These are phyloP conservation scores for Trilocha varians DNA, from an alignment of 2,888 invertebrate genomes.

Conservation along the genomic window DNA sequence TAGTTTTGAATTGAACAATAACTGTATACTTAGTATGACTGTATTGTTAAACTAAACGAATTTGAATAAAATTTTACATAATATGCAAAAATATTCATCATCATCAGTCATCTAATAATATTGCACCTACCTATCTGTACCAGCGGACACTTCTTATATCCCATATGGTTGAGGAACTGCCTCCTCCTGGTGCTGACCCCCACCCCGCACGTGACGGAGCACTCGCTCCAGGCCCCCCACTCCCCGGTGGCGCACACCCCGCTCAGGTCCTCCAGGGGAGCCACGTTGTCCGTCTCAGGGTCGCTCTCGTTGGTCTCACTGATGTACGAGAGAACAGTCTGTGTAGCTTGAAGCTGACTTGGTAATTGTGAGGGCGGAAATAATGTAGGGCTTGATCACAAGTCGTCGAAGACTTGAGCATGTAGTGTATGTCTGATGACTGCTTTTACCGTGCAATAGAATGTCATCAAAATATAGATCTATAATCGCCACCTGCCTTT, in stretches of 20 bases:
- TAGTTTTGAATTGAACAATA: too few relatives aligned
- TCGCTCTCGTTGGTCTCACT: constrained; percentile 29
- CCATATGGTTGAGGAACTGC: constrained; percentile 82
- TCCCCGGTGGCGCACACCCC: constrained; percentile 78
- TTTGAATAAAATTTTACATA: too few relatives aligned
- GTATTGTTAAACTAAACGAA: too few relatives aligned
- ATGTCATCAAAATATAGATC: too few relatives aligned
- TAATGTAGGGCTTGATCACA: too few relatives aligned
- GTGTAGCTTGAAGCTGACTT: neutral
- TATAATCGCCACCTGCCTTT: too few relatives aligned
- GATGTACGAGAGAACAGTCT: neutral
- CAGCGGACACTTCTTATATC: constrained; percentile 86
- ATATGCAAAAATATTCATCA: too few relatives aligned
- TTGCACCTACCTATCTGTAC: constrained; percentile 71
- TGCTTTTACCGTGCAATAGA: too few relatives aligned
- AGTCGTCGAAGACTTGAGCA: too few relatives aligned
- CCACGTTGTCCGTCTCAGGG: constrained; percentile 21
- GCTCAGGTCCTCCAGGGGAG: constrained; percentile 27
- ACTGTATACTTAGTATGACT: too few relatives aligned
- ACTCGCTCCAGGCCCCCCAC: constrained; percentile 89
- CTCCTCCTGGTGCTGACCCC: constrained; percentile 84
- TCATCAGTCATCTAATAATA: too few relatives aligned
- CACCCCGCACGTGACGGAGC: constrained; percentile 88
- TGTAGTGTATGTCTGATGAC: too few relatives aligned
- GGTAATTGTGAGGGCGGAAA: neutral